These are phyloP conservation scores for Eupithecia dodoneata DNA, from an alignment of 2,888 invertebrate species.

Conservation along the genomic window DNA sequence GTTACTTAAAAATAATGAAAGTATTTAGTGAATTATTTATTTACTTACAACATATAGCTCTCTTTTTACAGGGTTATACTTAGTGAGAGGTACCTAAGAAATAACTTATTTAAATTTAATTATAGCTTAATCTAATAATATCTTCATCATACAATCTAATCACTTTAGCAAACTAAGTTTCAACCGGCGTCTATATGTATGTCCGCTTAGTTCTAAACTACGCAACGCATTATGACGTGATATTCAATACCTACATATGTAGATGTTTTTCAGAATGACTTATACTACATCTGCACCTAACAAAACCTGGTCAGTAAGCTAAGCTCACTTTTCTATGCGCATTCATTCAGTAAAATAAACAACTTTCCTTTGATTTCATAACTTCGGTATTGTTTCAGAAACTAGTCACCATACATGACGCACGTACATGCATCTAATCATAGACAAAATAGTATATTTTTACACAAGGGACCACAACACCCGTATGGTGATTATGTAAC, in stretches of 20 bases:
- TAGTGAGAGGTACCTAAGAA: too few relatives aligned
- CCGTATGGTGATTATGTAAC: too few relatives aligned
- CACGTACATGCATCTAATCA: neutral
- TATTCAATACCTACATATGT: neutral
- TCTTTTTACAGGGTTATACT: too few relatives aligned
- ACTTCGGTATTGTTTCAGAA: conserved; percentile 8
- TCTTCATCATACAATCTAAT: too few relatives aligned
- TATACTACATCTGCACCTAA: neutral
- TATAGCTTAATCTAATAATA: too few relatives aligned
- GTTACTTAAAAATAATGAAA: too few relatives aligned
- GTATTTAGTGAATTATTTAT: too few relatives aligned
- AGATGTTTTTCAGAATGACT: neutral
- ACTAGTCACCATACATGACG: neutral
- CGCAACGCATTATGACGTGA: neutral
- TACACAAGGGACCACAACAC: too few relatives aligned
- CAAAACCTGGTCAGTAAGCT: neutral
- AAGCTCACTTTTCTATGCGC: neutral
- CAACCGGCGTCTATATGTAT: neutral
- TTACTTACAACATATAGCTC: too few relatives aligned
- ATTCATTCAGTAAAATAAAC: conserved; percentile 3
- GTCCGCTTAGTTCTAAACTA: neutral
- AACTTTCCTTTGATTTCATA: conserved; percentile 1
- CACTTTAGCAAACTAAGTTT: neutral
- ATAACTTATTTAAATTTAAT: too few relatives aligned
- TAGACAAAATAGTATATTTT: neutral